phyloP scores from a whole-genome alignment of 2,113 vertebrate species.

The Galeopterus variegatus region DNA sequence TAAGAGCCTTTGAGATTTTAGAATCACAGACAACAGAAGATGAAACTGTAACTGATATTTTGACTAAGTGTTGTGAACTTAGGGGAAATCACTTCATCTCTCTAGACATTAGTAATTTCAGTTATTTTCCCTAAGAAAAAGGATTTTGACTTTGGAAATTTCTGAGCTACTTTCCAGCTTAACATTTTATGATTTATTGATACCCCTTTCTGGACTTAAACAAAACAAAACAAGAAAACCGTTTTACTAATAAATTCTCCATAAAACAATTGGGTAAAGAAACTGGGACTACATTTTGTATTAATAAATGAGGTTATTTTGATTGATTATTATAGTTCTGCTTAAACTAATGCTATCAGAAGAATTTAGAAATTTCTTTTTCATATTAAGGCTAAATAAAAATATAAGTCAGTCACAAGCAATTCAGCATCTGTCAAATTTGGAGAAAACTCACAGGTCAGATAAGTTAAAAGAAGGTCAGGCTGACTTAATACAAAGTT shows the following conservation, averaged over 20 bases:
- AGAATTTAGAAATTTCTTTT: slow-evolving; percentile 19
- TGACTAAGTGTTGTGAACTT: neutral
- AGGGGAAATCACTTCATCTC: neutral
- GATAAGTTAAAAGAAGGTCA: neutral
- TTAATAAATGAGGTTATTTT: neutral
- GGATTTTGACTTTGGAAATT: neutral
- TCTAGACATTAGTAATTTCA: neutral
- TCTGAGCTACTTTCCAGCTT: neutral
- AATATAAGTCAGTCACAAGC: neutral
- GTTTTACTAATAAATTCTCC: neutral
- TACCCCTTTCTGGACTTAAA: neutral
- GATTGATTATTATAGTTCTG: neutral
- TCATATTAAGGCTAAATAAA: neutral
- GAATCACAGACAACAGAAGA: neutral
- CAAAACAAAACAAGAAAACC: neutral
- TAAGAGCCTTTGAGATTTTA: neutral
- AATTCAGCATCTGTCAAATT: neutral
- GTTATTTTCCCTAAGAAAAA: no score
- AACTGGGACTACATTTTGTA: neutral
- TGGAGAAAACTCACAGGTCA: neutral
- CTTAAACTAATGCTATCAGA: slow-evolving; percentile 11
- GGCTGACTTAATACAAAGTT: slow-evolving; percentile 10
- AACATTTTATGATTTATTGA: neutral
- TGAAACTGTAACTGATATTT: neutral
- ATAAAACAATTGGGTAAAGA: neutral